These are phyloP conservation scores for Marmota flaviventris DNA, from an alignment of 2,113 vertebrate species.

Conservation along the genomic window DNA sequence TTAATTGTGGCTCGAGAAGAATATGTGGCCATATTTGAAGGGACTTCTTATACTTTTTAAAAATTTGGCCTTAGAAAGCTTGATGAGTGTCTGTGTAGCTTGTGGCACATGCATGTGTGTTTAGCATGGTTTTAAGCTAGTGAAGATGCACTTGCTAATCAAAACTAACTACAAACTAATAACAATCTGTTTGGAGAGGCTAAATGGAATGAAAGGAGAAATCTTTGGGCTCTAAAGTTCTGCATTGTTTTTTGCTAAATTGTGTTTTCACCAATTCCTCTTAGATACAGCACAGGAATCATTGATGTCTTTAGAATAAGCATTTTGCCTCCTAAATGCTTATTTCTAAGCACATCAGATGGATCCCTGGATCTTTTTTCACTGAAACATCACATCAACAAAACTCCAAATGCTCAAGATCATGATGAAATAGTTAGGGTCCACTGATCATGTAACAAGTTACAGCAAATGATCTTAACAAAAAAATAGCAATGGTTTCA, in stretches of 20 bases:
- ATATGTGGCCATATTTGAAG: neutral
- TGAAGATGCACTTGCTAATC: neutral
- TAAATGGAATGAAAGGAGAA: neutral
- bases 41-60: neutral
- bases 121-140: neutral
- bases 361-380: neutral
- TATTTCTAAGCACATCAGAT: neutral
- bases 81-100: neutral
- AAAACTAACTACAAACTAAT: neutral
- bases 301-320: slow-evolving; percentile 45
- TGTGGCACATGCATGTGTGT: neutral
- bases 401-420: neutral
- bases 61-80: neutral
- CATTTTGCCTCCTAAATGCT: neutral
- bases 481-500: neutral
- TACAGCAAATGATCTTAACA: neutral
- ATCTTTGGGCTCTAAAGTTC: neutral
- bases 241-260: neutral
- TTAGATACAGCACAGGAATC: neutral
- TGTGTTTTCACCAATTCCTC: neutral
- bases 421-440: slow-evolving; percentile 32
- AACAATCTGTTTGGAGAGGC: neutral
- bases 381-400: neutral
- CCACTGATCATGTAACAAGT: slow-evolving; percentile 13
- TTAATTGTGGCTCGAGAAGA: neutral